Conservation (phyloP, 2,797 vertebrate species). For the Pelochelys cantorii region DNA sequence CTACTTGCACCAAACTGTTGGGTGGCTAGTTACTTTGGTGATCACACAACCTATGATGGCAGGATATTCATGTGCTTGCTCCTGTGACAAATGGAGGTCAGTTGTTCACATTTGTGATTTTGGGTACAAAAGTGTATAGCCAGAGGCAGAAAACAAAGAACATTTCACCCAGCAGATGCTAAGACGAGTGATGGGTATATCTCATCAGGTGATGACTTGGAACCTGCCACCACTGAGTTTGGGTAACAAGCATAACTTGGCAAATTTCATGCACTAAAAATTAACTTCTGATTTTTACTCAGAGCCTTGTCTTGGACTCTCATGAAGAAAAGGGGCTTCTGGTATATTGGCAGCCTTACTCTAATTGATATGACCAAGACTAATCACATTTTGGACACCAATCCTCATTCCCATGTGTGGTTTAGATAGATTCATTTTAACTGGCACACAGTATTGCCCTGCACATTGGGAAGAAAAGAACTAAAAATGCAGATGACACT, state of each 20-base stretch:
- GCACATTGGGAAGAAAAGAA: background rate
- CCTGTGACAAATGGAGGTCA: constrained; percentile 11
- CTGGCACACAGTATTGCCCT: no score
- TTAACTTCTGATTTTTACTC: constrained; percentile 40
- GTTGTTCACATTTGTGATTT: constrained; percentile 35
- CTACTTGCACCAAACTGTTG: accelerated
- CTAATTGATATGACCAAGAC: background rate
- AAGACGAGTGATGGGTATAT: constrained; percentile 61
- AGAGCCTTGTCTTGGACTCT: background rate
- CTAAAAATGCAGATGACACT: background rate
- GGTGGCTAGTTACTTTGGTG: background rate
- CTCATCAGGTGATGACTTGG: constrained; percentile 75
- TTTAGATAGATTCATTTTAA: background rate
- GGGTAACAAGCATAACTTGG: constrained; percentile 47
- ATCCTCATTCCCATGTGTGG: no score
- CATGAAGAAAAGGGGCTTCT: constrained; percentile 42
- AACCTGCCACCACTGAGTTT: constrained; percentile 65
- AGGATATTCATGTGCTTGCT: background rate
- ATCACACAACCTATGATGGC: no score
- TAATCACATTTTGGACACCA: background rate
- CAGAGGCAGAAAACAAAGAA: constrained; percentile 48
- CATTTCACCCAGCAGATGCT: constrained; percentile 35
- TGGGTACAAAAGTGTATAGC: constrained; percentile 42
- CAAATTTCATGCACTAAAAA: constrained; percentile 49
- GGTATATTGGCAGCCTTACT: constrained; percentile 14